Evolutionary conservation across 2,888 invertebrate species (phyloP), one percentile per base, ranked within the genome.

Genomic region (Saturnia pavonia): DNA sequence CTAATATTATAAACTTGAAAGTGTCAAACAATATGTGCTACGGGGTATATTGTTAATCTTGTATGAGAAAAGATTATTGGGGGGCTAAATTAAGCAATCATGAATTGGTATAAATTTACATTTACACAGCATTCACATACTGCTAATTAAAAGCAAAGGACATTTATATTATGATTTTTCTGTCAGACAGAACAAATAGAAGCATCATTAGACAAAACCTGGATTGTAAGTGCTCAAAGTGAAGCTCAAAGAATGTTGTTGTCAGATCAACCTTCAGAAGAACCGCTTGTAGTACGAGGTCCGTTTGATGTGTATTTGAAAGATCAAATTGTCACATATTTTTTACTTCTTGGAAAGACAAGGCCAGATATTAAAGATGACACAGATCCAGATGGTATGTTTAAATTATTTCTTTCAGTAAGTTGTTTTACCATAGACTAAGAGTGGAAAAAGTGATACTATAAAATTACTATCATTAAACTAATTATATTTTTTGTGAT

Each of bases 161-260:
- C 69, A 67, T n/a, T 71, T 71, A 74, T 72, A 67, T 72, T 66
- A 73, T 84, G 82, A 72, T 75, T 82, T 85, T 83, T 65, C 11
- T 86, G 85, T 81, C 88, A 96, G 95, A 95, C 96, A 77, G 91
- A 94, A 80, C 96, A 97, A 77, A 94, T 98, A 70, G 94, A 95
- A 78, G 96, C 97, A 79, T 95, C 97, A 0, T 83, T 97, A 60
- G 98, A 99, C 82, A 95, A 98, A 79, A 99, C 99, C 0, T 99
- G 99, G 98, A 96, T 99, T 76, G 97, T 98, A 0, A 98, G 97
- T 85, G 97, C 96, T 0, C 98, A 98, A 87, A 97, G 98, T 88
- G 95, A 95, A 12, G 91, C 91, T 0, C 99, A 99, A 85, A 94
- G 95, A 78, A 88, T 95, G 67, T 90, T 99, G 11, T 84, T 99